phyloP scores from a whole-genome alignment of 2,888 invertebrate species.

The Nebria brevicollis region DNA sequence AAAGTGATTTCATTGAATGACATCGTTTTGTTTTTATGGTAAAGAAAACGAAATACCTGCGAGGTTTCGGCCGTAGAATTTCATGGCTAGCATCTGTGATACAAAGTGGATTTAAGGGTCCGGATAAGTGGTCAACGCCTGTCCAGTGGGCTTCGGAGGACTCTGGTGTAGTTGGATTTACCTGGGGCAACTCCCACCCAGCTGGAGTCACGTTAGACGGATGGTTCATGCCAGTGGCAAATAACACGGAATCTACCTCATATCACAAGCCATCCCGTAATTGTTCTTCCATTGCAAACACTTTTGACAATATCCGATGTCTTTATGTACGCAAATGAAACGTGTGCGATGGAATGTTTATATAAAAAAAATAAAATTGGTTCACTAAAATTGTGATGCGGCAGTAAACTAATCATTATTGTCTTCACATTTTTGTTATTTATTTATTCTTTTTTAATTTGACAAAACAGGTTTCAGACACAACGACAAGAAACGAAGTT shows the following conservation, averaged over 20 bases:
- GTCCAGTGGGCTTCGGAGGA: constrained; percentile 59
- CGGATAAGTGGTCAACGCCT: constrained; percentile 70
- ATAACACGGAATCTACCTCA: constrained; percentile 22
- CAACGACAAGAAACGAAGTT: constrained; percentile 30
- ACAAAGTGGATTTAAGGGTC: constrained; percentile 72
- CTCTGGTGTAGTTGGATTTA: constrained; percentile 54
- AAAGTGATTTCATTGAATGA: background rate
- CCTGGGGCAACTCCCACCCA: constrained; percentile 58
- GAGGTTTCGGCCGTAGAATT: constrained; percentile 85
- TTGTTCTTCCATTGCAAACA: background rate
- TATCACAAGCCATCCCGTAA: constrained; percentile 5
- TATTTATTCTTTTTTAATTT: constrained; percentile 48
- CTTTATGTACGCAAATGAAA: constrained; percentile 31
- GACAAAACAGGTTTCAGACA: constrained; percentile 44
- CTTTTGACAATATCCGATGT: background rate
- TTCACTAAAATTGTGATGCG: constrained; percentile 45
- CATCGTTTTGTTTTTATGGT: background rate
- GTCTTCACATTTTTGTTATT: constrained; percentile 47
- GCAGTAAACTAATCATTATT: constrained; percentile 47
- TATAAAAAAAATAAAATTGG: constrained; percentile 38
- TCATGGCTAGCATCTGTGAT: constrained; percentile 83
- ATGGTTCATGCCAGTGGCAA: constrained; percentile 40
- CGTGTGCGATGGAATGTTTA: constrained; percentile 38
- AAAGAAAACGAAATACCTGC: constrained; percentile 70
- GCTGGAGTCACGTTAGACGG: constrained; percentile 53